Percentiles rank a stretch among this genome's conserved stretches.
Conservation (phyloP, 2,888 invertebrate species). For the Bembecia ichneumoniformis region DNA sequence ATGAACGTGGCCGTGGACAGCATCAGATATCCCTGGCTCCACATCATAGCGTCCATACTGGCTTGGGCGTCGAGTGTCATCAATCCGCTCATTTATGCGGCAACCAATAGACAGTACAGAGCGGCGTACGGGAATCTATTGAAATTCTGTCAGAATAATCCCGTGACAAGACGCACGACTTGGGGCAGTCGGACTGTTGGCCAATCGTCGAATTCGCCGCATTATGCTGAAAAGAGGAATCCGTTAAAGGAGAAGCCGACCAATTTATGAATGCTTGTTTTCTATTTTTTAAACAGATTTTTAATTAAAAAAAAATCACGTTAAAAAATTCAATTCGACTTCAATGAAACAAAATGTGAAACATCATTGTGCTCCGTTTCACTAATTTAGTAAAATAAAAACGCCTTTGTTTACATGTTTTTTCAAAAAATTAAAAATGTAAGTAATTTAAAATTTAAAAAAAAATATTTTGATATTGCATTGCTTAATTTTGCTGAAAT, state of each 20-base stretch:
- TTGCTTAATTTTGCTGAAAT: too few species aligned
- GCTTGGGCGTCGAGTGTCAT: constrained; percentile 93
- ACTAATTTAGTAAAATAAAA: too few species aligned
- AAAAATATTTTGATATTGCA: too few species aligned
- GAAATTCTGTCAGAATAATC: constrained; percentile 51
- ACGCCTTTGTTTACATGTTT: too few species aligned
- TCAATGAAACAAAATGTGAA: too few species aligned
- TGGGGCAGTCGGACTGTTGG: constrained; percentile 63
- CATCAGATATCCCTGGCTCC: constrained; percentile 79
- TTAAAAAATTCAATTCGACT: too few species aligned
- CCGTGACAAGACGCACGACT: constrained; percentile 46
- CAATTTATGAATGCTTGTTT: constrained; percentile 40
- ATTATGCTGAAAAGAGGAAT: constrained; percentile 52
- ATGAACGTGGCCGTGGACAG: constrained; percentile 90
- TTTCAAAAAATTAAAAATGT: too few species aligned
- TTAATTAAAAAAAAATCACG: too few species aligned
- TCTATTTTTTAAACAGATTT: too few species aligned
- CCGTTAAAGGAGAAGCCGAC: constrained; percentile 49
- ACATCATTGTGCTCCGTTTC: too few species aligned
- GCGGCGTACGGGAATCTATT: constrained; percentile 73
- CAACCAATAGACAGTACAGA: constrained; percentile 86
- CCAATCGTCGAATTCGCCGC: constrained; percentile 60
- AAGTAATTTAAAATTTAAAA: too few species aligned
- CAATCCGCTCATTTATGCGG: constrained; percentile 92
- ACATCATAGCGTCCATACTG: constrained; percentile 86